Percentiles rank a stretch among this genome's conserved stretches.
Evolutionary conservation across 2,113 vertebrate genomes (phyloP).

Genomic region (Elachura formosa): DNA sequence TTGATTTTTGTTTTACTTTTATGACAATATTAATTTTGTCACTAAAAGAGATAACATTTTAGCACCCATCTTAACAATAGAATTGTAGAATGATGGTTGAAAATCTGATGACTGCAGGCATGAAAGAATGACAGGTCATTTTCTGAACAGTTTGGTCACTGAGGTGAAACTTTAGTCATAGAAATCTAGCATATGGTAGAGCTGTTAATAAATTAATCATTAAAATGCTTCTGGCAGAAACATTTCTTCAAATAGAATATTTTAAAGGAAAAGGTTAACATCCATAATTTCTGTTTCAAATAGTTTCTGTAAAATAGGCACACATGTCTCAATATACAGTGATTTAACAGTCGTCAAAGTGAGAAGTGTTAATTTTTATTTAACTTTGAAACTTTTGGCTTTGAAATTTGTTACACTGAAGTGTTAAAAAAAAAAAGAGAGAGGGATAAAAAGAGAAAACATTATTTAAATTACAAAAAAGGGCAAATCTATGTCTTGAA

Average conservation of each 20-base stretch:
- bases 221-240: not conserved
- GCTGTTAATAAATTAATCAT: not conserved
- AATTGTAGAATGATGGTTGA: not conserved
- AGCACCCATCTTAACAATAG: not conserved
- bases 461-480: not conserved
- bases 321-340: accelerated
- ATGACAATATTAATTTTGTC: not conserved
- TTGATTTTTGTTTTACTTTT: not conserved
- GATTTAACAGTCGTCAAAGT: not conserved
- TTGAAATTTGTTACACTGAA: not conserved
- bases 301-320: not conserved
- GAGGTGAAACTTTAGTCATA: not conserved
- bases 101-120: not conserved
- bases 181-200: not conserved
- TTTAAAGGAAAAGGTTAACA: not conserved
- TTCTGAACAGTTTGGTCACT: not conserved
- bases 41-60: not conserved
- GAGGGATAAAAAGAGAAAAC: not conserved
- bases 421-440: not conserved
- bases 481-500: not conserved
- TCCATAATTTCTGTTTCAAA: not conserved
- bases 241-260: not conserved
- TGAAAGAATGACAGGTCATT: not conserved
- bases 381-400: not conserved
- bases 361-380: not conserved